Percentiles rank a stretch among this genome's conserved stretches.
Conservation (phyloP, 2,888 invertebrate genomes). For the Muscina levida region DNA sequence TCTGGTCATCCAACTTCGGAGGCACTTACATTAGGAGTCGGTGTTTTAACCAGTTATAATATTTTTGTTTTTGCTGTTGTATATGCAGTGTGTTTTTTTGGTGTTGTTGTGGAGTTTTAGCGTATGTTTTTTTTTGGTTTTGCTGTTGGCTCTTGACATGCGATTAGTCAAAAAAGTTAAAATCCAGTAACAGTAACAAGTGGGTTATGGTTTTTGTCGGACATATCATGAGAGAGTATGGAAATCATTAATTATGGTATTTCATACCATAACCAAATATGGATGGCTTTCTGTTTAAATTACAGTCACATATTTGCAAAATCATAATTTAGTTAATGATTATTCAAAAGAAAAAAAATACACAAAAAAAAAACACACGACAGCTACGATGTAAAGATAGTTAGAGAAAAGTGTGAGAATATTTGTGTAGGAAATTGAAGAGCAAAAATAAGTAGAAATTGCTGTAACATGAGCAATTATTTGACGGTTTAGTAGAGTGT, state of each 20-base stretch:
- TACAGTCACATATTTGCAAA: constrained; percentile 1
- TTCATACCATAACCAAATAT: constrained; percentile 7
- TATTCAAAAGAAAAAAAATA: constrained; percentile 3
- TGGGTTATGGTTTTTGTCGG: constrained; percentile 55
- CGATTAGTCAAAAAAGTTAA: constrained; percentile 63
- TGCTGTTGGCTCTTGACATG: constrained; percentile 48
- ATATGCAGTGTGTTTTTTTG: constrained; percentile 21
- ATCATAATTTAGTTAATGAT: constrained; percentile 24
- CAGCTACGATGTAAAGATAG: background rate
- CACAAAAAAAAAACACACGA: no score
- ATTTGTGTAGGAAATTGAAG: no score
- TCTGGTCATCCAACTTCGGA: background rate
- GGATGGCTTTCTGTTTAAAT: constrained; percentile 3
- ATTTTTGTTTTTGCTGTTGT: no score
- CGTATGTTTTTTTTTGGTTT: constrained; percentile 25
- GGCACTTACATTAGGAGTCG: constrained; percentile 21
- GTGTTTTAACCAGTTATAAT: constrained; percentile 54
- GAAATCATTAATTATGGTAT: constrained; percentile 61
- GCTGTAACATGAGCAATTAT: no score
- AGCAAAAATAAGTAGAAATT: no score
- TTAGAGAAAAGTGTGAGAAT: background rate
- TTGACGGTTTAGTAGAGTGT: no score
- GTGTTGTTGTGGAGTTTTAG: constrained; percentile 3
- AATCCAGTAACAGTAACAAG: constrained; percentile 62
- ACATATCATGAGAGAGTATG: constrained; percentile 56